A percentile compares a stretch with the other conserved stretches of the same genome.
phyloP scores from a whole-genome alignment of 2,888 invertebrate genomes.

The Thereva nobilitata region DNA sequence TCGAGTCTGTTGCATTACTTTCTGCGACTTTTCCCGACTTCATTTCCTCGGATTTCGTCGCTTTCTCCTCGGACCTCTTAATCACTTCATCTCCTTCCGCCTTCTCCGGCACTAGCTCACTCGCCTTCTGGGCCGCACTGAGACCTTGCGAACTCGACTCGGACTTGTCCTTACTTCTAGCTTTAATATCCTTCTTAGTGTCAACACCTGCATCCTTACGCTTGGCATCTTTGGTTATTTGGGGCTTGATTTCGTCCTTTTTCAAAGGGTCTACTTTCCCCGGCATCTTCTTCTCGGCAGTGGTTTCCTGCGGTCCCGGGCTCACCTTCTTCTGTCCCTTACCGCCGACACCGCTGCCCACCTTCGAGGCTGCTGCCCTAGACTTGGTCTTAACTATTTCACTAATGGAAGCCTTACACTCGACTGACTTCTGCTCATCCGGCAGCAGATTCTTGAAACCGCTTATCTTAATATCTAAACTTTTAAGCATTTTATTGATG shows the following conservation, averaged over 20 bases:
- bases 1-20: not conserved
- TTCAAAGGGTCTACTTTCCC: not conserved
- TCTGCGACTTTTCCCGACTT: not conserved
- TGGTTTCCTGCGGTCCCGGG: conserved; percentile 36
- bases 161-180: no score
- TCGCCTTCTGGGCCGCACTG: no score
- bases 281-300: not conserved
- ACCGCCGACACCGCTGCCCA: conserved; percentile 43
- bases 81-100: not conserved
- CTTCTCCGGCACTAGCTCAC: conserved; percentile 17
- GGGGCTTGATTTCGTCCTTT: conserved; percentile 8
- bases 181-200: no score
- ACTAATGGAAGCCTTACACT: conserved; percentile 58
- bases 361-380: conserved; percentile 55
- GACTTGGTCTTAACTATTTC: conserved; percentile 59
- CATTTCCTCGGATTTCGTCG: not conserved
- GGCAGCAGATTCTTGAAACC: conserved; percentile 55
- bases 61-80: conserved; percentile 7
- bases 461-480: conserved; percentile 56
- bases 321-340: conserved; percentile 37
- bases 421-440: conserved; percentile 53
- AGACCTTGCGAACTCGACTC: no score
- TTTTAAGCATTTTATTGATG: conserved; percentile 57
- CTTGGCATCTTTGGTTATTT: conserved; percentile 19
- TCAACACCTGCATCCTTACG: not conserved